A percentile compares a stretch with the other conserved stretches of the same genome.
Conservation (phyloP, 2,113 vertebrate genomes). For the Turnix velox region DNA sequence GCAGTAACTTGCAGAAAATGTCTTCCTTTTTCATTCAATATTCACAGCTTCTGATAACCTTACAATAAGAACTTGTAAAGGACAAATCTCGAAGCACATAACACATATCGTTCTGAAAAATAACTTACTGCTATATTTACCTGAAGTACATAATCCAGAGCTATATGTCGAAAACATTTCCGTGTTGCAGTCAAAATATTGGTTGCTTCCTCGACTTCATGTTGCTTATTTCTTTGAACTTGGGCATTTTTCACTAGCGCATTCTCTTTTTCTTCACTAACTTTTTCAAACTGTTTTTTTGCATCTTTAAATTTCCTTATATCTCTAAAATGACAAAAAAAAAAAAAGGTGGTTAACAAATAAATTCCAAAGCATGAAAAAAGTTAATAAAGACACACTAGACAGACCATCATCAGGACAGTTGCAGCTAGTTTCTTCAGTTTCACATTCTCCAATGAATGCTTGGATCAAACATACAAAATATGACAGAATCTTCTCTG, state of each 20-base stretch:
- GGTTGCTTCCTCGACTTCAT: conserved; percentile 94
- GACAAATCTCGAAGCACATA: neutral
- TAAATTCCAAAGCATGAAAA: neutral
- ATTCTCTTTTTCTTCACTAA: conserved; percentile 96
- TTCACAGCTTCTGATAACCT: neutral
- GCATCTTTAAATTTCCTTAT: conserved; percentile 96
- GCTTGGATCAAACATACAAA: neutral
- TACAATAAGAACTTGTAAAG: neutral
- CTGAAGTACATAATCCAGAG: conserved; percentile 96
- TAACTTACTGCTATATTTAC: conserved; percentile 55
- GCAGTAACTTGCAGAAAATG: neutral
- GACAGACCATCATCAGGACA: rapidly evolving
- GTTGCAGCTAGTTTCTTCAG: neutral
- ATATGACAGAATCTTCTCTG: neutral
- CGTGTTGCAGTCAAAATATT: conserved; percentile 92
- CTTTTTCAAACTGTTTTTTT: conserved; percentile 98
- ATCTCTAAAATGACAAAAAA: conserved; percentile 83
- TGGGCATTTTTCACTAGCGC: conserved; percentile 94
- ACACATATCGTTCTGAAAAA: neutral
- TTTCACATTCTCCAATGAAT: neutral
- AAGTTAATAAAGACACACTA: neutral
- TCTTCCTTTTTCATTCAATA: neutral
- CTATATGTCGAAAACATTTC: conserved; percentile 95
- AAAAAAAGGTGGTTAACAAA: neutral
- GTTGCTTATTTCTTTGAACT: conserved; percentile 92